Evolutionary conservation across 64 coral and sea anemone genomes (phyloP), one percentile per base, ranked within the genome.

Genomic region (Acropora yongei): DNA sequence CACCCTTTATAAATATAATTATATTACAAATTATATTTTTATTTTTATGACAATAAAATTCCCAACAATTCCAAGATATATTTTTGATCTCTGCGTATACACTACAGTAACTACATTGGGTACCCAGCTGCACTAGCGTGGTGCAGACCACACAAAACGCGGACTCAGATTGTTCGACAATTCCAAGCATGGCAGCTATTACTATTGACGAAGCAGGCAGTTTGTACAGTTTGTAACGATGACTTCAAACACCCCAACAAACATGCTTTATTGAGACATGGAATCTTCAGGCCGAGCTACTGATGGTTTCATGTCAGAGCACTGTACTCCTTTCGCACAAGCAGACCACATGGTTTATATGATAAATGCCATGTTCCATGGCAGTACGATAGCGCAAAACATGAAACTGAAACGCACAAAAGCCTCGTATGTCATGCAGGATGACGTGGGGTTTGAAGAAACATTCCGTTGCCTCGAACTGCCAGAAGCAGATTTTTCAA

Each of bases 1-100:
- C 58, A 63, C 58, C 58, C 58, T 63, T 63, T 63, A 63, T 63
- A 63, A 63, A 63, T 63, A 63, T 63, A 63, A 63, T 63, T 18
- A 63, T 63, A 63, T 63, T 63, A 63, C 58, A 63, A 63, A 63
- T 63, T 63, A 63, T 63, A 63, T 63, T 63, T 63, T 30, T 63
- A 63, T 63, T 63, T 63, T 63, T 63, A 63, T 63, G 58, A 63
- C 58, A 63, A 63, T 63, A 63, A 63, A 63, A 63, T 63, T 63
- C 58, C 58, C 58, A 63, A 63, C 58, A 13, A 63, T 63, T 63
- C 58, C 58, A 63, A 63, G 58, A 13, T 63, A 13, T 63, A 63
- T 63, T 63, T 63, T 63, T 63, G 58, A 63, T 63, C 58, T 63
- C 58, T 0, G 58, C 12, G 58, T 63, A 63, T 63, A 63, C 58